Base-by-base conservation (phyloP, 2,113 vertebrate species). In the Furnarius figulus region DNA sequence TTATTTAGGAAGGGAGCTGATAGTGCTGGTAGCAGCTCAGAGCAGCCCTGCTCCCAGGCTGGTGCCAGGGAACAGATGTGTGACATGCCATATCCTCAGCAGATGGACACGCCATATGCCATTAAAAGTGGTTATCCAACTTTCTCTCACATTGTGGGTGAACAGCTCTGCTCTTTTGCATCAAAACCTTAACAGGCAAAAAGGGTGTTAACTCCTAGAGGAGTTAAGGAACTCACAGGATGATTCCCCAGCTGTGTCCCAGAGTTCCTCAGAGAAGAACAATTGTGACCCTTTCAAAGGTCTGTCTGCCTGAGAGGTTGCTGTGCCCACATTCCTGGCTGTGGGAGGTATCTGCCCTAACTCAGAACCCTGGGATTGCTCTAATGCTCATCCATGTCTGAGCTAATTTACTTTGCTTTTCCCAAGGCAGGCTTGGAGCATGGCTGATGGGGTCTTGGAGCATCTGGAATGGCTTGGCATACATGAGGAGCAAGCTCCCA, bases 11-110 rank as follows among this genome's bases (percentile, higher is more conserved):
- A 71, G 35, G 53, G 76, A 87, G 33, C 11, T 77, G 66, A 33
- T 44, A 17, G 71, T 35, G 62, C 13, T 79, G 85, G 14, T 25
- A 70, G 78, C 77, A 93, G 66, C 89, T 89, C 0, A 0, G 40
- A 85, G 56, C 82, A 92, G 63, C 83, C 77, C 78, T 88, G 37
- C 71, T 89, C 67, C 80, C 81, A 58, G 88, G n/a, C 72, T 68
- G 77, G 65, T 50, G 88, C 59, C 90, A 93, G 91, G 25, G 94
- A 73, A 33, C 89, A 96, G 93, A 79, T 80, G 85, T 96, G 87
- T 83, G 81, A 76, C 0, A 1, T 94, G 81, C 46, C 82, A 65
- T 39, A 14, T 27, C 81, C 91, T 87, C 47, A 73, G 66, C 84
- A 94, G 93, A 80, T 95, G 93, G 87, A 92, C 46, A 3, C 31